Evolutionary conservation across 2,113 vertebrate species (phyloP).

Genomic region (Nerophis lumbriciformis): DNA sequence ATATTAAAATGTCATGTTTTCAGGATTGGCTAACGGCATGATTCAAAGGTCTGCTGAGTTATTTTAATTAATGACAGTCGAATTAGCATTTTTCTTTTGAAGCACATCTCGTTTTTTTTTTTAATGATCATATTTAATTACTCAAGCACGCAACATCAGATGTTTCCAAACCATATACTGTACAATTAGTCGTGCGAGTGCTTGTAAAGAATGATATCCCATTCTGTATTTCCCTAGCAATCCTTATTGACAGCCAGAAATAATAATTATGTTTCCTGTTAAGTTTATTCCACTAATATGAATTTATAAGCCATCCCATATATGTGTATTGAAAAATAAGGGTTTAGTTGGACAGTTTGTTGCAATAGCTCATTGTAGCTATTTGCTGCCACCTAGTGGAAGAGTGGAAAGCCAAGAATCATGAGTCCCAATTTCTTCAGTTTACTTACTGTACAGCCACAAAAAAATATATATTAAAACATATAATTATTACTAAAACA

Average conservation of each 20-base stretch:
- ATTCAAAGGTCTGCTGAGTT: not conserved
- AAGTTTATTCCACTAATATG: not conserved
- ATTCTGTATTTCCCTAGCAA: conserved; percentile 54
- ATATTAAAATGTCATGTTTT: conserved; percentile 24
- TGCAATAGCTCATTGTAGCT: conserved; percentile 10
- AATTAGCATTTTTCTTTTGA: not conserved
- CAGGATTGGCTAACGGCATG: conserved; percentile 9
- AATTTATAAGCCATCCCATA: not conserved
- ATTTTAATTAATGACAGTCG: conserved; percentile 3
- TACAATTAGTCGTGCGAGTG: conserved; percentile 1
- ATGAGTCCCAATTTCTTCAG: conserved; percentile 4
- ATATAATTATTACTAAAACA: conserved; percentile 3
- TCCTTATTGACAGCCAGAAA: conserved; percentile 1
- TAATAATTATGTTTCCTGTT: conserved; percentile 1
- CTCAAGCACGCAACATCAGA: not conserved
- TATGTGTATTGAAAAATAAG: not conserved
- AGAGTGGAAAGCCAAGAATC: conserved; percentile 1
- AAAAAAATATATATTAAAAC: conserved; percentile 1
- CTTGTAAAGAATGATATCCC: conserved; percentile 40
- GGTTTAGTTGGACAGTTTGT: conserved; percentile 15
- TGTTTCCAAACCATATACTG: conserved; percentile 5
- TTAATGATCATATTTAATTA: not conserved
- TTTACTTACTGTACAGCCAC: conserved; percentile 4
- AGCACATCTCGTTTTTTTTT: not conserved
- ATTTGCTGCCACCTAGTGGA: conserved; percentile 70